A percentile compares a stretch with the other conserved stretches of the same genome.
phyloP scores from a whole-genome alignment of 2,113 vertebrate genomes.

The Megaptera novaeangliae region DNA sequence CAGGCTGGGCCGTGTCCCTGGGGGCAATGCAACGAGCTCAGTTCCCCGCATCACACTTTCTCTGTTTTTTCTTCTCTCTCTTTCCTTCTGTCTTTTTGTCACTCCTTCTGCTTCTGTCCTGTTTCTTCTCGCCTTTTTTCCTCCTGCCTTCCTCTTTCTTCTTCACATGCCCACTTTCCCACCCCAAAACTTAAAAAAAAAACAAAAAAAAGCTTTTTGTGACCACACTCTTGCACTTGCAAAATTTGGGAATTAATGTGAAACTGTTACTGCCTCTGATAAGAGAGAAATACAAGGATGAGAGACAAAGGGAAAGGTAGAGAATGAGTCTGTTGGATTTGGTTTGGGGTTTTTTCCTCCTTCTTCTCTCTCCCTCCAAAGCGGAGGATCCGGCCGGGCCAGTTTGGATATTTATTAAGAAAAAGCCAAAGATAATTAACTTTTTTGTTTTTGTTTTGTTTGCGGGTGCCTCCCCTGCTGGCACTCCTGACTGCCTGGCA shows the following conservation, averaged over 20 bases:
- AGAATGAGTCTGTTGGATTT: conserved; percentile 38
- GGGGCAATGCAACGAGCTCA: not conserved
- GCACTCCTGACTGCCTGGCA: conserved; percentile 83
- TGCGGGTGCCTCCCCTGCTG: conserved; percentile 84
- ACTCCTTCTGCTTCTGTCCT: not conserved
- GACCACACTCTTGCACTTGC: conserved; percentile 42
- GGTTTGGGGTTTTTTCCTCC: conserved; percentile 54
- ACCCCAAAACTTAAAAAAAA: not conserved
- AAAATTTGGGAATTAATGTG: conserved; percentile 77
- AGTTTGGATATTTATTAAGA: conserved; percentile 90
- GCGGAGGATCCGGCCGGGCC: conserved; percentile 86
- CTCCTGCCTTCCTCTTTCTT: conserved; percentile 72
- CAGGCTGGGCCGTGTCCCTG: not conserved
- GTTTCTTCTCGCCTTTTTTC: conserved; percentile 63
- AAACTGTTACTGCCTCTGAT: conserved; percentile 77
- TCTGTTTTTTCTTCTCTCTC: too few relatives aligned
- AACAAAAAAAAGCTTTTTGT: not conserved
- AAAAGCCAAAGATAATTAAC: conserved; percentile 89
- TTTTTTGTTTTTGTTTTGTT: conserved; percentile 88
- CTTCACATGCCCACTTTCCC: conserved; percentile 46
- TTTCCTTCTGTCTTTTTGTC: not conserved
- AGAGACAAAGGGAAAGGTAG: conserved; percentile 60
- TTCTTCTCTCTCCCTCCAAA: conserved; percentile 69
- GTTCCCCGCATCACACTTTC: not conserved
- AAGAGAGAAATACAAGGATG: conserved; percentile 73